phyloP scores from a whole-genome alignment of 2,888 invertebrate species.

The Opisthograptis luteolata region DNA sequence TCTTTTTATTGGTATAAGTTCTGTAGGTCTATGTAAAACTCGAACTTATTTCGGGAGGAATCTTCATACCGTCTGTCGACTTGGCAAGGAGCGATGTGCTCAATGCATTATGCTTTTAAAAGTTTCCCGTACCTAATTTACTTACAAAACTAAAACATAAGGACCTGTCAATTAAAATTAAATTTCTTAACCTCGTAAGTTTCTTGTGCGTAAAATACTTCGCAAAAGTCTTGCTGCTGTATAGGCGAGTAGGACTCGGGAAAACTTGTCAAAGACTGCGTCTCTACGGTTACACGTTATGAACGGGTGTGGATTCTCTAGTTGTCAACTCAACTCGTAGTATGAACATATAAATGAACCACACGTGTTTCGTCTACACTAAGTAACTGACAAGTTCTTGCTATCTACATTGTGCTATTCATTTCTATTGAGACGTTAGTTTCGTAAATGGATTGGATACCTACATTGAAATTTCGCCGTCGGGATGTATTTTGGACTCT shows the following conservation, averaged over 20 bases:
- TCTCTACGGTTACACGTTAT: conserved; percentile 28
- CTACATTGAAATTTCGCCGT: too few species aligned
- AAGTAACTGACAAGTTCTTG: conserved; percentile 10
- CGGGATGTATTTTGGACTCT: too few species aligned
- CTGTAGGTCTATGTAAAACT: too few species aligned
- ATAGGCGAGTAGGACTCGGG: conserved; percentile 34
- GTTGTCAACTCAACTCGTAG: conserved; percentile 2
- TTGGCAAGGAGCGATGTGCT: too few species aligned
- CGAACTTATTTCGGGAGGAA: too few species aligned
- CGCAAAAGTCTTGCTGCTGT: conserved; percentile 33
- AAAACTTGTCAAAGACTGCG: conserved; percentile 45
- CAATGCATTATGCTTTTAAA: too few species aligned
- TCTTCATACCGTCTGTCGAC: too few species aligned
- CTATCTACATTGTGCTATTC: background rate
- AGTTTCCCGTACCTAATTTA: too few species aligned
- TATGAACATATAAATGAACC: conserved; percentile 9
- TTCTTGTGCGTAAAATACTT: conserved; percentile 46
- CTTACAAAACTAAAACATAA: too few species aligned
- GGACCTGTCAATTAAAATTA: conserved; percentile 47
- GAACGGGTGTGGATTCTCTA: conserved; percentile 17
- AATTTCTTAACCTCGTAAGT: conserved; percentile 45
- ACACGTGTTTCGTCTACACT: conserved; percentile 15
- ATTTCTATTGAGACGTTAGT: background rate
- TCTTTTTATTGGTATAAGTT: too few species aligned
- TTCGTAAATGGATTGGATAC: too few species aligned